Evolutionary conservation across 2,888 invertebrate species (phyloP).

Genomic region (Frankliniella intonsa): DNA sequence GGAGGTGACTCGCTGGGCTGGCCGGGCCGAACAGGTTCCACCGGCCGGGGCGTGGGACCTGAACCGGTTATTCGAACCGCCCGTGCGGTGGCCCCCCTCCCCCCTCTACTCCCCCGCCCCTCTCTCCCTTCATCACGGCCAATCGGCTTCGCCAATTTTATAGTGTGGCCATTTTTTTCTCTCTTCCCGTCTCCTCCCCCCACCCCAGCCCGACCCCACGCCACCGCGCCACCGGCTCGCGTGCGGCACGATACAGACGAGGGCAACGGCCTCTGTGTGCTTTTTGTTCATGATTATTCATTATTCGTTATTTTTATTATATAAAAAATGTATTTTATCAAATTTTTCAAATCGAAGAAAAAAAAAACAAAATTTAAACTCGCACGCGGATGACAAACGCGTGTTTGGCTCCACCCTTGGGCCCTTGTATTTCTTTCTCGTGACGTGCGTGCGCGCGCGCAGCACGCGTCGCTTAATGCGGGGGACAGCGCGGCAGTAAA

Average conservation of each 20-base stretch:
- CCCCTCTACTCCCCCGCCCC: neutral
- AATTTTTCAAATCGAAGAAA: neutral
- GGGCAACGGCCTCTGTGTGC: neutral
- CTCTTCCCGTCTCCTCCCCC: neutral
- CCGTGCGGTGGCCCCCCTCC: neutral
- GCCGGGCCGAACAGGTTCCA: neutral
- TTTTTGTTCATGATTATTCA: too few species aligned
- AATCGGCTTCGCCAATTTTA: slow-evolving; percentile 22
- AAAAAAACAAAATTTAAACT: neutral
- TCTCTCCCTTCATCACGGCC: neutral
- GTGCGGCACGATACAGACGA: neutral
- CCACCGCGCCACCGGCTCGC: neutral
- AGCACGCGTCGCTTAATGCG: neutral
- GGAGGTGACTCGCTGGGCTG: neutral
- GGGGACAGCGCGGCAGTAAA: neutral
- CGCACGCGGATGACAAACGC: neutral
- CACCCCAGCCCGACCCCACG: neutral
- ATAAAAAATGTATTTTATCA: too few species aligned
- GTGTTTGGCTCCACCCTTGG: too few species aligned
- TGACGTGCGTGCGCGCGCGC: neutral
- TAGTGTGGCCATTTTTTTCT: neutral
- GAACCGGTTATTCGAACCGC: neutral
- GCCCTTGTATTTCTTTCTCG: too few species aligned
- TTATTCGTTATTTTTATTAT: too few species aligned
- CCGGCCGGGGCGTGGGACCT: neutral